phyloP scores from a whole-genome alignment of 2,113 vertebrate genomes.

The Syngnathoides biaculeatus region DNA sequence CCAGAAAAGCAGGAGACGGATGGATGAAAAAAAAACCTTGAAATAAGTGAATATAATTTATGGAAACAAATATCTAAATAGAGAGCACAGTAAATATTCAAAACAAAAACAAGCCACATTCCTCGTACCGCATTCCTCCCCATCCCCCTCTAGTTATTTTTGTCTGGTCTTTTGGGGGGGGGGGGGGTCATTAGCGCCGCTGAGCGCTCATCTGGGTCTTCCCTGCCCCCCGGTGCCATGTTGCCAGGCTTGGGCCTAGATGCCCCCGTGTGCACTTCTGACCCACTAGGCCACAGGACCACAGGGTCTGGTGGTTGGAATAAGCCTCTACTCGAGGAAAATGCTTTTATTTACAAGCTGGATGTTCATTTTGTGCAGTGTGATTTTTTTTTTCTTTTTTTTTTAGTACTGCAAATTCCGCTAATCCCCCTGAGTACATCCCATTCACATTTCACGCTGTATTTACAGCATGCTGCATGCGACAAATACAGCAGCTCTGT shows the following conservation, averaged over 20 bases:
- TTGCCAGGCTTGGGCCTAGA: constrained; percentile 25
- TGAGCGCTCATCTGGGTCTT: constrained; percentile 43
- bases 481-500: background rate
- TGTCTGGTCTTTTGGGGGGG: constrained; percentile 24
- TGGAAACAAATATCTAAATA: background rate
- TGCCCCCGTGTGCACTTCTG: constrained; percentile 20
- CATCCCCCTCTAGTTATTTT: constrained; percentile 4
- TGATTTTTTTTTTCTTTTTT: background rate
- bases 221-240: constrained; percentile 14
- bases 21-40: background rate
- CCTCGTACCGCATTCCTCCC: constrained; percentile 1
- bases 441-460: constrained; percentile 7
- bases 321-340: background rate
- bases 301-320: background rate
- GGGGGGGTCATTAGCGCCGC: constrained; percentile 35
- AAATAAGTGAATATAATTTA: background rate
- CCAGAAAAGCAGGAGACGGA: no score
- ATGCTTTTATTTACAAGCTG: background rate
- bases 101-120: background rate
- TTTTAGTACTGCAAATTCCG: background rate
- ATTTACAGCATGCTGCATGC: constrained; percentile 3
- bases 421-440: background rate
- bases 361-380: background rate
- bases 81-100: background rate
- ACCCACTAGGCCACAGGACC: constrained; percentile 1